Percentiles rank a stretch among this genome's conserved stretches.
phyloP scores from a whole-genome alignment of 1,140 invertebrate genomes.

The Megathymus violae region DNA sequence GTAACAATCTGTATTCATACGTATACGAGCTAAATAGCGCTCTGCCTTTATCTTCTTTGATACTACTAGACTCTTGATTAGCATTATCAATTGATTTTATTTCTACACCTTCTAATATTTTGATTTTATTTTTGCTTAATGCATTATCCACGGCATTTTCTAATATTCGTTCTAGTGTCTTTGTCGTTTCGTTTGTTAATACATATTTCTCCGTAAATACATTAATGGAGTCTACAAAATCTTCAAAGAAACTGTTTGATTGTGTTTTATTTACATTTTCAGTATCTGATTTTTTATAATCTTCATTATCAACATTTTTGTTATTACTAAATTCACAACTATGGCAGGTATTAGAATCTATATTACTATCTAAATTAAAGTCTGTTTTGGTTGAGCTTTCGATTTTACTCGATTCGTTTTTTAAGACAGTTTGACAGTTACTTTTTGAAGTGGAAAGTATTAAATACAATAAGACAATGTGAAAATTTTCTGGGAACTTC shows the following conservation, averaged over 20 bases:
- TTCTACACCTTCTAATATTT: slow-evolving; percentile 72
- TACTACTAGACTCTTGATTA: slow-evolving; percentile 24
- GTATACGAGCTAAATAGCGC: slow-evolving; percentile 71
- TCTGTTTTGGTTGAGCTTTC: slow-evolving; percentile 61
- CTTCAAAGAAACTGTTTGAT: slow-evolving; percentile 45
- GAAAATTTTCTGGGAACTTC: slow-evolving; percentile 53
- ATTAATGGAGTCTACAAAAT: slow-evolving; percentile 56
- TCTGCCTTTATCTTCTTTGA: slow-evolving; percentile 51
- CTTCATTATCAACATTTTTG: slow-evolving; percentile 39
- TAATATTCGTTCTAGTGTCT: slow-evolving; percentile 56
- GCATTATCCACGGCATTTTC: slow-evolving; percentile 63
- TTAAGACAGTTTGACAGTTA: slow-evolving; percentile 54
- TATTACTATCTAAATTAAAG: slow-evolving; percentile 61
- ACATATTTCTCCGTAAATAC: slow-evolving; percentile 62
- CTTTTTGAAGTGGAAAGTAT: slow-evolving; percentile 46
- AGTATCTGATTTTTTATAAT: slow-evolving; percentile 28
- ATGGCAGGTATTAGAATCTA: slow-evolving; percentile 73
- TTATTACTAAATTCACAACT: slow-evolving; percentile 67
- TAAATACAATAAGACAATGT: slow-evolving; percentile 64
- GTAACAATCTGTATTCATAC: slow-evolving; percentile 73
- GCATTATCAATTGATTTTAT: slow-evolving; percentile 56
- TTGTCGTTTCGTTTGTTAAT: slow-evolving; percentile 63
- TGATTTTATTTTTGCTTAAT: slow-evolving; percentile 59
- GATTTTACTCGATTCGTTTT: slow-evolving; percentile 55
- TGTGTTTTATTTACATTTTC: slow-evolving; percentile 35